Evolutionary conservation across 2,113 vertebrate species (phyloP), one percentile per base, ranked within the genome.

Genomic region (Mastomys coucha): DNA sequence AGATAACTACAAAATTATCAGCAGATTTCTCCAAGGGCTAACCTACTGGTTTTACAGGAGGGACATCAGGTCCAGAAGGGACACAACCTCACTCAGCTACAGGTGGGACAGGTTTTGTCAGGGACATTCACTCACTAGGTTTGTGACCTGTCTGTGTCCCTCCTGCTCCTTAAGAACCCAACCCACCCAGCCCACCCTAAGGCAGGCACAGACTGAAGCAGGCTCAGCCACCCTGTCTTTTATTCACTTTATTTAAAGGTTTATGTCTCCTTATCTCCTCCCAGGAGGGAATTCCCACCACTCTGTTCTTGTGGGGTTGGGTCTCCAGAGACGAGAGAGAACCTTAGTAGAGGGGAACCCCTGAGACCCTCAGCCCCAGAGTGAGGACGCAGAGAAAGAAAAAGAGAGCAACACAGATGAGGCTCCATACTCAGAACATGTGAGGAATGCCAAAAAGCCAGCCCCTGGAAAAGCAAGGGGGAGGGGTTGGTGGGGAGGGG

Each of bases 251-350:
- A 91, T 93, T 86, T 77, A 91, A 81, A 12, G 31, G 45, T 97
- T 97, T 97, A 97, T 96, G 97, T 45, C 53, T 91, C 75, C 69
- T 60, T 7, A 49, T 51, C 65, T 51, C 53, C 49, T 26, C 5
- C 49, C 14, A 36, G 36, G 39, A 36, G 1, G 16, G 45, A 56
- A 92, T n/a, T 9, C 75, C 84, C 45, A 67, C 53, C 28, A 16
- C 8, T 16, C 69, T 78, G 31, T 86, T 63, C 42, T 49, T 22
- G 0, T 24, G 39, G 80, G 72, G 45, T 51, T 76, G 67, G 36
- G 80, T 88, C 56, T 78, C 92, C 2, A 14, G n/a, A 75, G 60
- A 49, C 7, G 78, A 45, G 16, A 70, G 51, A 22, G 26, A 75
- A 65, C 70, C 51, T n/a, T 20, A 31, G 42, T 10, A 81, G 73